A percentile compares a stretch with the other conserved stretches of the same genome.
These are phyloP conservation scores for Aplochiton taeniatus DNA, from an alignment of 2,797 vertebrate species.

Conservation along the genomic window DNA sequence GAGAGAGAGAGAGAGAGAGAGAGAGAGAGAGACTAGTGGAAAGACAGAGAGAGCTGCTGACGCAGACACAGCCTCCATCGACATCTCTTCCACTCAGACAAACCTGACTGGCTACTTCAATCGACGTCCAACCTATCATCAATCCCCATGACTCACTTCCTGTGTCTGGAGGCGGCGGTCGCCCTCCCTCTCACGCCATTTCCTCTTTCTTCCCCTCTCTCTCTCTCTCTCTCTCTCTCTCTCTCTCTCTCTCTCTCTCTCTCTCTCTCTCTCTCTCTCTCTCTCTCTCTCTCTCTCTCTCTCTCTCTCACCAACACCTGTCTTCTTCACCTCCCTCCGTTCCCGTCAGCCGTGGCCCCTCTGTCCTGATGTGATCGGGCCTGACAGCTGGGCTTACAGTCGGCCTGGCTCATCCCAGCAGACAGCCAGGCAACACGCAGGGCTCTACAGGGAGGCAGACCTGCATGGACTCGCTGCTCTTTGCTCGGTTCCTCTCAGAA, in stretches of 20 bases:
- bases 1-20: background rate
- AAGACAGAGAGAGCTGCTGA: background rate
- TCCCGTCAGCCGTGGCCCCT: no score
- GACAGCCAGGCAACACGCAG: no score
- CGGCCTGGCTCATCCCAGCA: no score
- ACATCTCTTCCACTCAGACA: constrained; percentile 5
- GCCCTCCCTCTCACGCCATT: background rate
- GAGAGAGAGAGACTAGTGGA: constrained; percentile 8
- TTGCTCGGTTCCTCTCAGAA: no score
- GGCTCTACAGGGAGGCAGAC: no score
- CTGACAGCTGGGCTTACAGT: no score
- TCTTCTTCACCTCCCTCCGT: background rate
- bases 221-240: background rate
- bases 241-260: background rate
- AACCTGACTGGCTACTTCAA: constrained; percentile 17
- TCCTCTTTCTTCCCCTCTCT: background rate
- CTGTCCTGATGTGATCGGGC: no score
- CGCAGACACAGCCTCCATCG: background rate
- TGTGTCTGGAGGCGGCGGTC: constrained; percentile 20
- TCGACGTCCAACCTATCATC: constrained; percentile 4
- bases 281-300: background rate
- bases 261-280: background rate
- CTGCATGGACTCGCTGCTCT: no score
- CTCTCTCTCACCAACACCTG: background rate
- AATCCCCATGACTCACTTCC: background rate